Percentiles rank a stretch among this genome's conserved stretches.
These are phyloP conservation scores for Habrosyne pyritoides DNA, from an alignment of 2,888 invertebrate species.

Conservation along the genomic window DNA sequence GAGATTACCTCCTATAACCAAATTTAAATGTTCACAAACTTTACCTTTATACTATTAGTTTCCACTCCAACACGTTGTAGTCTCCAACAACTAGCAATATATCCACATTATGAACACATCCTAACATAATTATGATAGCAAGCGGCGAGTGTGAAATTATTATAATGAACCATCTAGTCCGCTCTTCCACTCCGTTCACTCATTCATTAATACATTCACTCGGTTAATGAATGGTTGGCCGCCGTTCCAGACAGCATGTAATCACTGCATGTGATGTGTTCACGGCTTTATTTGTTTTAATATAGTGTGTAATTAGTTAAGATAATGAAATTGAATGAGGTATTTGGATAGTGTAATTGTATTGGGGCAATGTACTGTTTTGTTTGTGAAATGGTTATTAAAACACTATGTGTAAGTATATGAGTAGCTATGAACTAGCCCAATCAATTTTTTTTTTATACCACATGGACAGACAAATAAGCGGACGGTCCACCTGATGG, in stretches of 20 bases:
- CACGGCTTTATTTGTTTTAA: slow-evolving; percentile 13
- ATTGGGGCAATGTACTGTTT: not conserved
- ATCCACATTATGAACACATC: slow-evolving; percentile 13
- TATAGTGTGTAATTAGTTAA: not conserved
- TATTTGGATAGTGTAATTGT: not conserved
- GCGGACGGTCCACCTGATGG: too few relatives aligned
- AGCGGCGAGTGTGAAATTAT: slow-evolving; percentile 40
- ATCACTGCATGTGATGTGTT: slow-evolving; percentile 15
- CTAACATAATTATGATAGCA: slow-evolving; percentile 14
- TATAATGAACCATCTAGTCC: slow-evolving; percentile 37
- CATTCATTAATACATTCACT: slow-evolving; percentile 37
- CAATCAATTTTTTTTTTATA: too few relatives aligned
- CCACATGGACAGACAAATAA: too few relatives aligned
- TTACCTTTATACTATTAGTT: too few relatives aligned
- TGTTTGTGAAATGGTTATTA: not conserved
- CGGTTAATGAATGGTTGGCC: slow-evolving; percentile 45
- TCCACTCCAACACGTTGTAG: too few relatives aligned
- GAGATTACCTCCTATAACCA: too few relatives aligned
- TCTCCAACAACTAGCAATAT: not conserved
- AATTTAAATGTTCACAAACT: too few relatives aligned
- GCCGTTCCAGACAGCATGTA: slow-evolving; percentile 20
- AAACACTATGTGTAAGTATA: too few relatives aligned
- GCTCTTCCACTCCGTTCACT: slow-evolving; percentile 20
- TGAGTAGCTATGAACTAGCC: too few relatives aligned
- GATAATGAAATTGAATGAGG: not conserved